A percentile compares a stretch with the other conserved stretches of the same genome.
Evolutionary conservation across 2,888 invertebrate species (phyloP).

Genomic region (Drosophila pseudotalamancana): DNA sequence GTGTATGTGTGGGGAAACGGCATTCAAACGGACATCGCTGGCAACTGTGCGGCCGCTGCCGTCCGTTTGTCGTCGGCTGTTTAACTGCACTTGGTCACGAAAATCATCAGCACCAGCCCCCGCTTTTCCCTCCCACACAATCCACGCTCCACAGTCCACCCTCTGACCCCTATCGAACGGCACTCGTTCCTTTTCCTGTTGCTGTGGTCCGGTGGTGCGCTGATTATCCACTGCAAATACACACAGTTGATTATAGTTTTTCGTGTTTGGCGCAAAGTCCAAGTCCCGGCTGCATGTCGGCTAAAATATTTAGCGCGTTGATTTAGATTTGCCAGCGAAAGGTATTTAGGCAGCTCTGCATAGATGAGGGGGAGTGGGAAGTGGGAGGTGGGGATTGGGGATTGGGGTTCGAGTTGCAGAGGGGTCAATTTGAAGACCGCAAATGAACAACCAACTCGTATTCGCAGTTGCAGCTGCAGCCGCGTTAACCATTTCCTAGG

Average conservation of each 20-base stretch:
- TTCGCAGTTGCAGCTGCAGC: constrained; percentile 8
- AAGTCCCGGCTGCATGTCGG: constrained; percentile 49
- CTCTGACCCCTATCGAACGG: constrained; percentile 7
- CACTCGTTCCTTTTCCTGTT: constrained; percentile 10
- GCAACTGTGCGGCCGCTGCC: constrained; percentile 49
- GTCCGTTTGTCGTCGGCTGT: constrained; percentile 70
- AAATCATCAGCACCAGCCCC: constrained; percentile 63
- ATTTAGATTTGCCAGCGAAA: constrained; percentile 76
- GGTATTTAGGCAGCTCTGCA: constrained; percentile 65
- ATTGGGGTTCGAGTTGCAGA: too few relatives aligned
- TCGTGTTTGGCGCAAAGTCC: constrained; percentile 65
- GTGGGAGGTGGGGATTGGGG: not conserved
- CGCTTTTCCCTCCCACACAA: not conserved
- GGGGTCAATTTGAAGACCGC: constrained; percentile 47
- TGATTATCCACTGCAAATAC: constrained; percentile 81
- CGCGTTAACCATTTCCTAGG: constrained; percentile 40
- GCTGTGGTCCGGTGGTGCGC: constrained; percentile 34
- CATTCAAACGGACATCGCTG: constrained; percentile 52
- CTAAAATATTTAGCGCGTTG: constrained; percentile 81
- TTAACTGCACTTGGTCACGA: constrained; percentile 81
- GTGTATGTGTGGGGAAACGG: constrained; percentile 32
- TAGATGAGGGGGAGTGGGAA: not conserved
- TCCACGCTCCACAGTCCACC: too few relatives aligned
- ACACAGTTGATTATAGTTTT: constrained; percentile 79
- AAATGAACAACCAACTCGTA: constrained; percentile 63